Evolutionary conservation across 1,140 invertebrate species (phyloP), one percentile per base, ranked within the genome.

Genomic region (Cecropterus lyciades): DNA sequence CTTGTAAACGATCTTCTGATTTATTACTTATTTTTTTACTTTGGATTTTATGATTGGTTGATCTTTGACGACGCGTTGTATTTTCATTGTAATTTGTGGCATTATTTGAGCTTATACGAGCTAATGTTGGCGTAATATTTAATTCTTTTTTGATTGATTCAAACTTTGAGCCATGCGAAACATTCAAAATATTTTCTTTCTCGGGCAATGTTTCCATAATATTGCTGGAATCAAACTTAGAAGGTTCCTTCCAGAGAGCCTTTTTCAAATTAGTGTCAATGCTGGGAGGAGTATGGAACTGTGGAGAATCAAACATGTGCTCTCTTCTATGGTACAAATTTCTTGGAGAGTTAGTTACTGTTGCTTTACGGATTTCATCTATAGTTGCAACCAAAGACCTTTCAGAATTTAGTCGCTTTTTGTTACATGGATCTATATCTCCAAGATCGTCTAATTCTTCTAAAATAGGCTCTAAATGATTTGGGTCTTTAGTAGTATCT

Each of bases 331-430:
- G 93, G 76, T 94, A 94, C 52, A 94, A 82, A 70, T 94, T 93
- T 64, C 93, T 87, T 9, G 94, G 94, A 0, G 93, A 94, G 79
- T 94, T 94, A 14, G 93, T 93, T 2, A 91, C 89, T 1, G 93
- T 92, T 11, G 91, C 93, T 69, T 93, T 93, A 72, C 93, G 89
- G n/a, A 95, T 95, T 82, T 95, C 94, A 72, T 95, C 94, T 62
- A 95, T 95, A 1, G 94, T 95, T 3, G 93, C 94, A 1, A 95
- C 94, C 7, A 95, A 79, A 7, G 94, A 93, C 72, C 94, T 94
- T 56, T 93, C 93, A 0, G 93, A 93, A 72, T 92, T 90, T 16
- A 89, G 74, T 69, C 82, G 73, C 69, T 86, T 92, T 76, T 90
- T 92, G 72, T 74, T 90, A 45, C 78, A 74, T 27, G 75, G 79